Percentiles rank a stretch among this genome's conserved stretches.
These are phyloP conservation scores for Pterocles gutturalis DNA, from an alignment of 2,113 vertebrate genomes.

Conservation along the genomic window DNA sequence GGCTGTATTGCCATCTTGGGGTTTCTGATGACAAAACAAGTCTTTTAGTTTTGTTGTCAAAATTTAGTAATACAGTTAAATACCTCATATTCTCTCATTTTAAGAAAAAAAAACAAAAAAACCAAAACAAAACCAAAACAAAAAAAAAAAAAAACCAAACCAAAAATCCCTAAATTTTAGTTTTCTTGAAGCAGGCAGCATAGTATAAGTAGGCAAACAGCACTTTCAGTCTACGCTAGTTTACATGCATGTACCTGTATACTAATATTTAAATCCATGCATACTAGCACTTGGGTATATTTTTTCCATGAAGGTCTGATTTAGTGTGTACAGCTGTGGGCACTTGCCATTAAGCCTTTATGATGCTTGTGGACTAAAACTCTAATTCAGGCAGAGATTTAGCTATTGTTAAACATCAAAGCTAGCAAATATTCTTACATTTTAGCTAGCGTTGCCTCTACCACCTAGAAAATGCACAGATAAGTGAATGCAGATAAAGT, in stretches of 20 bases:
- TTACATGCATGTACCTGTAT: background rate
- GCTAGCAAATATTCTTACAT: background rate
- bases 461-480: background rate
- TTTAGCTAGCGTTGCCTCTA: background rate
- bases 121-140: too few species aligned
- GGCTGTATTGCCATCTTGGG: slow-evolving; percentile 69
- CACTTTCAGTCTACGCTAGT: background rate
- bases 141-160: too few species aligned
- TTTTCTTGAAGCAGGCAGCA: background rate
- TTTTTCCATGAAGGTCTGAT: slow-evolving; percentile 1
- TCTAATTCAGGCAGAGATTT: slow-evolving; percentile 30
- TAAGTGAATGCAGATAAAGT: background rate
- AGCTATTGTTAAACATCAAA: slow-evolving; percentile 33
- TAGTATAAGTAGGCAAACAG: background rate
- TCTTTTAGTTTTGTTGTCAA: background rate
- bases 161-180: background rate
- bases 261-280: background rate
- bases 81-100: background rate
- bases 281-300: background rate
- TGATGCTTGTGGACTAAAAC: background rate
- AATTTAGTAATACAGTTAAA: background rate
- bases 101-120: background rate
- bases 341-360: slow-evolving; percentile 17
- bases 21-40: slow-evolving; percentile 52
- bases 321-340: slow-evolving; percentile 26